Conservation (phyloP, 2,113 vertebrate genomes). For the Protobothrops flavoviridis region DNA sequence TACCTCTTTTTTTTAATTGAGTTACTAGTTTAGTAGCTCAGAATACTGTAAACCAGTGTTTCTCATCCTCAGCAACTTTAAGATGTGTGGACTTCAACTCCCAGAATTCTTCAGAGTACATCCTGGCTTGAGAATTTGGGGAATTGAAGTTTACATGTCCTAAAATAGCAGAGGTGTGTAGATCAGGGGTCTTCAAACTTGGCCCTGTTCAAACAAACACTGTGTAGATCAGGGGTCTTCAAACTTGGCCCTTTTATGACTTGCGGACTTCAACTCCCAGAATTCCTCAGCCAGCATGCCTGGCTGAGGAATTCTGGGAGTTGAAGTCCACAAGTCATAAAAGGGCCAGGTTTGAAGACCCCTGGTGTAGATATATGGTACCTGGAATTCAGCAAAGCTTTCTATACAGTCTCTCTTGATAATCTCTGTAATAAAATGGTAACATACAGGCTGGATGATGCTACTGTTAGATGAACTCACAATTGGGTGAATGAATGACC, state of each 20-base stretch:
- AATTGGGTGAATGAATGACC: background rate
- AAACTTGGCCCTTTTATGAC: no score
- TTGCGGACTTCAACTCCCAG: no score
- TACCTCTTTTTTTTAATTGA: background rate
- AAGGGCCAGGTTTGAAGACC: no score
- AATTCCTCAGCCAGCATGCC: no score
- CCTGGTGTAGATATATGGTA: background rate
- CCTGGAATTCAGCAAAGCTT: background rate
- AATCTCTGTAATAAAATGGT: background rate
- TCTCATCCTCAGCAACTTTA: background rate
- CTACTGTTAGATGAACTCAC: background rate
- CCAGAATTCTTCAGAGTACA: background rate
- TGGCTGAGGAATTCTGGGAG: no score
- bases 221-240: background rate
- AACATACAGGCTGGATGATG: background rate
- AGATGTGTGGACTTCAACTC: background rate
- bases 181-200: no score
- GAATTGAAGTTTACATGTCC: background rate
- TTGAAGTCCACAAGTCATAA: no score
- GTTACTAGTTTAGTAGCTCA: background rate
- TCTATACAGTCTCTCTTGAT: background rate
- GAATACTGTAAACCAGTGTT: background rate
- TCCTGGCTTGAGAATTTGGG: background rate
- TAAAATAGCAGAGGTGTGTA: background rate
- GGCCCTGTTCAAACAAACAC: no score